These are phyloP conservation scores for Pseudorhombus dupliciocellatus DNA, from an alignment of 2,113 vertebrate genomes.

Conservation along the genomic window DNA sequence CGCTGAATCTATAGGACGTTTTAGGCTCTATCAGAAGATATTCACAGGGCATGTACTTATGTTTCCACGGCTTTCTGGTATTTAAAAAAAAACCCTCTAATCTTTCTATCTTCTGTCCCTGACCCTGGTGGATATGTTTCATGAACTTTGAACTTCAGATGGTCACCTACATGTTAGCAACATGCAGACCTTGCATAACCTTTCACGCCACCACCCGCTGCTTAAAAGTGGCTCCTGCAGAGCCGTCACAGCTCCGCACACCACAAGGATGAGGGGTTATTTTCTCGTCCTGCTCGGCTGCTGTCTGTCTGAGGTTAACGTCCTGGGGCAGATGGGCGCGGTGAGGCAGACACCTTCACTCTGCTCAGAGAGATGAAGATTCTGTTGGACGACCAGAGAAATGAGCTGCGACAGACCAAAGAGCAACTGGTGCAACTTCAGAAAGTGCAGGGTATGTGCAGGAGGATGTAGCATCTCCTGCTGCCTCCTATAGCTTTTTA, in stretches of 20 bases:
- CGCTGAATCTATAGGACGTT: neutral
- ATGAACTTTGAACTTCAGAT: constrained; percentile 6
- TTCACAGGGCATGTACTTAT: neutral
- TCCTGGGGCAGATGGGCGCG: constrained; percentile 40
- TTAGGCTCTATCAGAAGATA: neutral
- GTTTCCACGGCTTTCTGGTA: neutral
- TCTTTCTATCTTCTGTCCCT: constrained; percentile 11
- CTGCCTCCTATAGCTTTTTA: neutral
- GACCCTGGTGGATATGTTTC: constrained; percentile 20
- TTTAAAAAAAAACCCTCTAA: neutral
- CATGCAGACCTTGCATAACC: constrained; percentile 42
- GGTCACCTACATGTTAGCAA: constrained; percentile 11
- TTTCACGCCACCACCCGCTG: constrained; percentile 11
- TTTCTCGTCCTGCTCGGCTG: constrained; percentile 37
- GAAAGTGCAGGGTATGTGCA: neutral
- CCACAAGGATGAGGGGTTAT: constrained; percentile 29
- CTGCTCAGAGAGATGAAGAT: constrained; percentile 34
- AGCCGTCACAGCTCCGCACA: constrained; percentile 13
- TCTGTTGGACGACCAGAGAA: constrained; percentile 32
- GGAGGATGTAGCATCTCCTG: neutral
- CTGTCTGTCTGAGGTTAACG: constrained; percentile 34
- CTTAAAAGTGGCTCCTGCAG: constrained; percentile 16
- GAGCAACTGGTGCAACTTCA: constrained; percentile 27
- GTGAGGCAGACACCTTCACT: constrained; percentile 25
- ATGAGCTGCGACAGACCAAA: constrained; percentile 39